A percentile compares a stretch with the other conserved stretches of the same genome.
These are phyloP conservation scores for Hesperophylax magnus DNA, from an alignment of 1,140 invertebrate genomes.

Conservation along the genomic window DNA sequence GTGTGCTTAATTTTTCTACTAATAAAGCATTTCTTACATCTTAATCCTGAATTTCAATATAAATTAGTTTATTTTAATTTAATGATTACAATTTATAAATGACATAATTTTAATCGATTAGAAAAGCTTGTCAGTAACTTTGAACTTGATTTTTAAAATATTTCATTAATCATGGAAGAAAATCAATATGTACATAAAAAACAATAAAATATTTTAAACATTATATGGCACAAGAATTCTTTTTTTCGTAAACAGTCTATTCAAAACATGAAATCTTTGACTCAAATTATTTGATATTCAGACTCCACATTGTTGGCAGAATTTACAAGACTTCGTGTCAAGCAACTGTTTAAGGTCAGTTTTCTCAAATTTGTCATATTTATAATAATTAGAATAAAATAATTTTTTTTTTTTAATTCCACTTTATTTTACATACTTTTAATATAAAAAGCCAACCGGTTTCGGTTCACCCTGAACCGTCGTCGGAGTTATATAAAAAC, in stretches of 20 bases:
- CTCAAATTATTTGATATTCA: not conserved
- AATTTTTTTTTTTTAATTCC: no score
- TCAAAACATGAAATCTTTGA: not conserved
- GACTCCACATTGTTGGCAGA: not conserved
- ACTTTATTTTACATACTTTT: no score
- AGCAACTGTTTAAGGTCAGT: not conserved
- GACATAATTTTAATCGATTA: not conserved
- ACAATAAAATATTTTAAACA: slow-evolving; percentile 6
- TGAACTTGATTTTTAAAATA: not conserved
- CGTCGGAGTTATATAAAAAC: no score
- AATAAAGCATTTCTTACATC: not conserved
- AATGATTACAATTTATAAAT: not conserved
- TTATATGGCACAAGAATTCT: slow-evolving; percentile 36
- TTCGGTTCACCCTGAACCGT: no score
- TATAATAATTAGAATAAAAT: no score
- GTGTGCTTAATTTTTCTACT: not conserved
- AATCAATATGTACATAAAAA: slow-evolving; percentile 4
- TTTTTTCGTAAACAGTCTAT: not conserved
- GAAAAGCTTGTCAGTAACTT: not conserved
- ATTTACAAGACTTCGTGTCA: no score
- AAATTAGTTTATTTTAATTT: slow-evolving; percentile 6
- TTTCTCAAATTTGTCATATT: not conserved
- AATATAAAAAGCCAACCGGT: no score
- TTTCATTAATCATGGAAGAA: slow-evolving; percentile 19
- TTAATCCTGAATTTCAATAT: not conserved